phyloP scores from a whole-genome alignment of 2,888 invertebrate genomes.

The Stenolophus ochropezus region DNA sequence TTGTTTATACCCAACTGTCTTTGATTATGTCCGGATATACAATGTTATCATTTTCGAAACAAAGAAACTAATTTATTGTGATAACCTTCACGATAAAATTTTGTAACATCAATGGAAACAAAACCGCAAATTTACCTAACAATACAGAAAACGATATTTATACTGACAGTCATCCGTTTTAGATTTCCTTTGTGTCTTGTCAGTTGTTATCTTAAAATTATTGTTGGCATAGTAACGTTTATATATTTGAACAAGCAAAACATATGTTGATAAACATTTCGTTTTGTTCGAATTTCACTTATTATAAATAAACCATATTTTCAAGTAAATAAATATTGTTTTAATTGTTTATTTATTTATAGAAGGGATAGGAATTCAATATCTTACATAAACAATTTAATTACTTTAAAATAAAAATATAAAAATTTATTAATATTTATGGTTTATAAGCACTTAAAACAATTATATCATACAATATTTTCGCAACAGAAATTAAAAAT shows the following conservation, averaged over 20 bases:
- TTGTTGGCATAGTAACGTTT: not conserved
- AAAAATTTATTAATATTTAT: too few relatives aligned
- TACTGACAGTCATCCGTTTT: not conserved
- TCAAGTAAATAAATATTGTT: not conserved
- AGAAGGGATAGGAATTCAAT: not conserved
- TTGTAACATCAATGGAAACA: not conserved
- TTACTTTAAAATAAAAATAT: too few relatives aligned
- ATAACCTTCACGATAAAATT: conserved; percentile 35
- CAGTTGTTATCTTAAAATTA: not conserved
- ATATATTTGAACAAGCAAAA: not conserved
- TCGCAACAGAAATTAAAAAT: too few relatives aligned
- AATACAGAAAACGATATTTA: not conserved
- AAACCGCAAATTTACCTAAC: conserved; percentile 20
- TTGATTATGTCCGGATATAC: conserved; percentile 23
- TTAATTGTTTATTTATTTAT: not conserved
- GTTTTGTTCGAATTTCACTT: not conserved
- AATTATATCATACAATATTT: too few relatives aligned
- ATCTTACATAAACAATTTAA: too few relatives aligned
- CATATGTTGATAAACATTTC: not conserved
- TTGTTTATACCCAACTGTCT: not conserved
- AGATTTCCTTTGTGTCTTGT: not conserved
- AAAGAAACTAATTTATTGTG: conserved; percentile 20
- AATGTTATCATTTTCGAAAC: conserved; percentile 30
- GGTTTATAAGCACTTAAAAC: too few relatives aligned
- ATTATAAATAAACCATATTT: not conserved